These are phyloP conservation scores for Erpobdella octoculata DNA, from an alignment of 2,888 invertebrate species.

Conservation along the genomic window DNA sequence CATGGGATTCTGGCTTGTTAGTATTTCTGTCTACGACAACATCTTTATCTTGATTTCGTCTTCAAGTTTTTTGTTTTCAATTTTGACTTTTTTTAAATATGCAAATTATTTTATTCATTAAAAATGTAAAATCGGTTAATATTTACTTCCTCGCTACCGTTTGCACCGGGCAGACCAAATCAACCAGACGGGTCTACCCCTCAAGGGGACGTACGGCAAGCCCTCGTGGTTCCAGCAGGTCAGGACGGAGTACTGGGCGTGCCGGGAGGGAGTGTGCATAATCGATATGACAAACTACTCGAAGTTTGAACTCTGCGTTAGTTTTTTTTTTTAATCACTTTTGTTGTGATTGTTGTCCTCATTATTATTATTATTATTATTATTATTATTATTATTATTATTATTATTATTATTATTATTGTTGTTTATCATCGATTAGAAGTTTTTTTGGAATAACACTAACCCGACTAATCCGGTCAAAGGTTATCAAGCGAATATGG, in stretches of 20 bases:
- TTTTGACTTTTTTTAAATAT: not conserved
- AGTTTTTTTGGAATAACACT: too few relatives aligned
- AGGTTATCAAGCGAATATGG: too few relatives aligned
- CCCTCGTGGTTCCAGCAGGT: conserved; percentile 39
- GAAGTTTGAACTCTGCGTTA: conserved; percentile 72
- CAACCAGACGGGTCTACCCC: conserved; percentile 25
- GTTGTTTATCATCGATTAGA: too few relatives aligned
- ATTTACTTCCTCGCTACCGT: too few relatives aligned
- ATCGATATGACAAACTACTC: conserved; percentile 95
- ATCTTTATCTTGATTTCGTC: not conserved
- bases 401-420: not conserved
- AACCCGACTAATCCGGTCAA: too few relatives aligned
- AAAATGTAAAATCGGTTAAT: too few relatives aligned
- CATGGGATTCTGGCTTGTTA: conserved; percentile 27
- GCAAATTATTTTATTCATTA: too few relatives aligned
- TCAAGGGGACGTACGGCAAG: conserved; percentile 36
- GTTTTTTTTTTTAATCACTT: not conserved
- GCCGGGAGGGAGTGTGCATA: conserved; percentile 81
- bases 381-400: not conserved
- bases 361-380: not conserved
- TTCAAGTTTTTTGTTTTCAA: not conserved
- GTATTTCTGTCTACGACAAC: not conserved
- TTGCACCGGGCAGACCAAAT: conserved; percentile 32
- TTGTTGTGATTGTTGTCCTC: not conserved
- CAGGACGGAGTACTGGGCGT: conserved; percentile 74